These are phyloP conservation scores for Mesoclemmys tuberculata DNA, from an alignment of 2,113 vertebrate genomes.

Conservation along the genomic window DNA sequence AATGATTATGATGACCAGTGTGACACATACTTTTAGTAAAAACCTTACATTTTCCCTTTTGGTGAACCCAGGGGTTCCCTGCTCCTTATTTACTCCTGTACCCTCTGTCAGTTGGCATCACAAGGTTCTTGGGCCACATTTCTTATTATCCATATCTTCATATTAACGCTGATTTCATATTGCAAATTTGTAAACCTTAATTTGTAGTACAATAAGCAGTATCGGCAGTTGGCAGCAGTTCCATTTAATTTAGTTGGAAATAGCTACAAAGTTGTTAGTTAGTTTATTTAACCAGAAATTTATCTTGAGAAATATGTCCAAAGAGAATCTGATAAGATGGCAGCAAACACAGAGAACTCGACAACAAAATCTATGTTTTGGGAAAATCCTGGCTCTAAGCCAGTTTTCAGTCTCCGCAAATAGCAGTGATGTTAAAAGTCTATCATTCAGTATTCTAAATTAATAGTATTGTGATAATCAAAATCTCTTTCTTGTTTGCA, in stretches of 20 bases:
- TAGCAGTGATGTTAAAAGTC: background rate
- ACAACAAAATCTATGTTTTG: background rate
- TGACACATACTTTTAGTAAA: background rate
- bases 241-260: background rate
- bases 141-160: background rate
- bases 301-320: background rate
- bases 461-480: conserved; percentile 11
- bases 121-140: background rate
- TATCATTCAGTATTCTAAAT: conserved; percentile 28
- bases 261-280: background rate
- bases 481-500: conserved; percentile 10
- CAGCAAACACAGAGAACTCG: background rate
- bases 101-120: background rate
- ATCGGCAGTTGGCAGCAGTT: background rate
- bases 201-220: background rate
- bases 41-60: background rate
- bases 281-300: background rate
- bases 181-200: background rate
- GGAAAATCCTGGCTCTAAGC: background rate
- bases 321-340: background rate
- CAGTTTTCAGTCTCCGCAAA: background rate
- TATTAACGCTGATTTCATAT: background rate
- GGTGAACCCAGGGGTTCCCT: background rate
- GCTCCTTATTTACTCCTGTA: background rate
- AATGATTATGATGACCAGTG: background rate